Conservation (phyloP, 1,140 invertebrate species). For the Heliconius hewitsoni region DNA sequence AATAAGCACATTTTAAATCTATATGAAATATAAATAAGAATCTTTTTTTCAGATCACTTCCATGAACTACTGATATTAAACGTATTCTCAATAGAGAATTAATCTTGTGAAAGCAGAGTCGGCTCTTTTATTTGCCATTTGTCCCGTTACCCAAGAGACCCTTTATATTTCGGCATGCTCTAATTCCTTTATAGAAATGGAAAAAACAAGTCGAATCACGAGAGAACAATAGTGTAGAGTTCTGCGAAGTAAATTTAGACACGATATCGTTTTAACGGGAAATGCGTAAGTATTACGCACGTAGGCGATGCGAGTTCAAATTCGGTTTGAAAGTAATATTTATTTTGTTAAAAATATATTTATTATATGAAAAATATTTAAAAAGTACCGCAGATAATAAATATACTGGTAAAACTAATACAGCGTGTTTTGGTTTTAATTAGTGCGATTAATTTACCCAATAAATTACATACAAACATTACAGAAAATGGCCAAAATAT, state of each 20-base stretch:
- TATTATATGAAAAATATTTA: no score
- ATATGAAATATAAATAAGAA: neutral
- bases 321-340: neutral
- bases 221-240: conserved; percentile 9
- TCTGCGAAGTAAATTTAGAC: conserved; percentile 2
- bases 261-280: neutral
- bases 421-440: no score
- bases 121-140: conserved; percentile 9
- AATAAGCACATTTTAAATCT: no score
- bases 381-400: no score
- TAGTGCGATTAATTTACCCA: no score
- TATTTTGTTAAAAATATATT: no score
- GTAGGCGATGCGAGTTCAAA: neutral
- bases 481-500: no score
- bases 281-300: conserved; percentile 10
- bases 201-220: conserved; percentile 9
- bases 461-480: no score
- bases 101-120: conserved; percentile 10
- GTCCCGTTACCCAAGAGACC: conserved; percentile 14
- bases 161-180: conserved; percentile 15
- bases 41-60: neutral
- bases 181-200: conserved; percentile 19
- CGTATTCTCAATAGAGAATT: neutral
- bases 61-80: neutral
- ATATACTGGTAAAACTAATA: no score